Base-by-base conservation (phyloP, 2,113 vertebrate genomes). In the Bos indicus region DNA sequence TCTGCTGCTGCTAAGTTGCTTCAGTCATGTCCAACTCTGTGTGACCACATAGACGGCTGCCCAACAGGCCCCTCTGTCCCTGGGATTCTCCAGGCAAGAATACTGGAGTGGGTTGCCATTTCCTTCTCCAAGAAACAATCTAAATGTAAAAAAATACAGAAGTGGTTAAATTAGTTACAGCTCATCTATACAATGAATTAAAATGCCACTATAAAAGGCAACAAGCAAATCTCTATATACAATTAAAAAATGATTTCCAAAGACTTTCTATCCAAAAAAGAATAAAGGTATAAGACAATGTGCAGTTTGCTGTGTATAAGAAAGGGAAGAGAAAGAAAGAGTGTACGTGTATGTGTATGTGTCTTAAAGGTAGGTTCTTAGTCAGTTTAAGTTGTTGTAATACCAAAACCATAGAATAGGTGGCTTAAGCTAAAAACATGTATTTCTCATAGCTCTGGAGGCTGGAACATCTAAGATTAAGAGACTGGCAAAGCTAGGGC, bases 361-460 rank as follows among this genome's bases (percentile, higher is more conserved):
- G 52, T 60, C 46, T 40, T 17, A 81, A 81, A 88, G 10, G 21
- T 36, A 82, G 46, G 46, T 40, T 56, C 51, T 84, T 46, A 13
- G 46, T 81, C 16, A 33, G 6, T 71, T 92, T 30, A 6, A 62
- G 51, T 15, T 84, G 13, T 40, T 56, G 1, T 46, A 71, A 64
- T 28, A 64, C 56, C 40, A 82, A 71, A 23, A 84, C 16, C 25
- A 52, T 26, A 23, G 48, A 92, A 16, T 71, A 21, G 26, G 57
- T 90, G 62, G 33, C 67, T 90, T 90, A 84, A 84, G 78, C 60
- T 90, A 62, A 15, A 77, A 62, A 40, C n/a, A 33, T 90, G 28
- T 95, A 52, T 84, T 90, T 74, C 80, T 60, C 52, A 48, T 6
- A 43, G 62, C 51, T 77, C 46, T 84, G 88, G 54, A 77, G 14